These are phyloP conservation scores for Papilio xuthus DNA, from an alignment of 1,140 invertebrate genomes.

Conservation along the genomic window DNA sequence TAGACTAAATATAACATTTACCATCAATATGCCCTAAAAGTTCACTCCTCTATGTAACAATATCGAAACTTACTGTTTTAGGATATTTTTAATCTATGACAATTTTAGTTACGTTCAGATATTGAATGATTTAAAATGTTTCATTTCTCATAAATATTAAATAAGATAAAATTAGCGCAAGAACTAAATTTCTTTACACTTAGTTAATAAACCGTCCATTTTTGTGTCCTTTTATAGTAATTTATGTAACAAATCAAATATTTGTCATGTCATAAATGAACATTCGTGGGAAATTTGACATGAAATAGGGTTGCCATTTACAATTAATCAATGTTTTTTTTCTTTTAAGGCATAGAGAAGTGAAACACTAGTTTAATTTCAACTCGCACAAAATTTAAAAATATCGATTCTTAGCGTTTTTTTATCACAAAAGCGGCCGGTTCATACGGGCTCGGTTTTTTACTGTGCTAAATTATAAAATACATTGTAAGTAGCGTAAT, in stretches of 20 bases:
- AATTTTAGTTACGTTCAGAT: constrained; percentile 25
- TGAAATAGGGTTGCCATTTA: background rate
- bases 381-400: constrained; percentile 29
- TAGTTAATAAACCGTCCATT: background rate
- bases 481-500: constrained; percentile 53
- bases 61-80: background rate
- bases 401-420: background rate
- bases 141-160: background rate
- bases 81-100: constrained; percentile 23
- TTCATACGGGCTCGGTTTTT: constrained; percentile 27
- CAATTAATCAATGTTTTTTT: background rate
- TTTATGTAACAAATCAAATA: background rate
- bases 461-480: constrained; percentile 51
- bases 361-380: background rate
- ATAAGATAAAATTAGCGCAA: background rate
- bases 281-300: background rate
- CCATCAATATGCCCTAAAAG: too few relatives aligned
- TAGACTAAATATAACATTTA: too few relatives aligned
- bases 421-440: constrained; percentile 19
- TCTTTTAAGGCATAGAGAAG: constrained; percentile 6
- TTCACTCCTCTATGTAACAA: too few relatives aligned
- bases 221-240: background rate
- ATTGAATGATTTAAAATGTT: background rate
- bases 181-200: background rate
- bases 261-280: background rate